phyloP scores from a whole-genome alignment of 35 echinoderm and acorn worm genomes.

The Lytechinus pictus region DNA sequence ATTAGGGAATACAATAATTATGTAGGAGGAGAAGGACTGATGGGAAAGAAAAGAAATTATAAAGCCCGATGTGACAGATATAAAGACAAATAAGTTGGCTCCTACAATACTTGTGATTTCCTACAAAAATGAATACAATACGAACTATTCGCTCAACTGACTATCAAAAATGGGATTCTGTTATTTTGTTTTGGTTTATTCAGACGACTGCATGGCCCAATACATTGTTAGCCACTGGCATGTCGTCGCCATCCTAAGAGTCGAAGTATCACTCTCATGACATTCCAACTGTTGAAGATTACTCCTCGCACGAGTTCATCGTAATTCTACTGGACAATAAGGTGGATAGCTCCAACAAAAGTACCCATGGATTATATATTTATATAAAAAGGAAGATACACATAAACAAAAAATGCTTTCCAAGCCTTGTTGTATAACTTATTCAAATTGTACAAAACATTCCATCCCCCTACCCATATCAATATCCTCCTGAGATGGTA shows the following conservation, averaged over 20 bases:
- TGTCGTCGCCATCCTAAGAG: conserved; percentile 15
- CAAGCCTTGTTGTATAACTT: conserved; percentile 3
- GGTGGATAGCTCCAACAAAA: conserved; percentile 14
- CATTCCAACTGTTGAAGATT: conserved; percentile 21
- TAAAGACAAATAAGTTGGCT: not conserved
- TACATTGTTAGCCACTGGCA: not conserved
- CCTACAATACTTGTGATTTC: not conserved
- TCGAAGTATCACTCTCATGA: not conserved
- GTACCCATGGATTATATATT: not conserved
- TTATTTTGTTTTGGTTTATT: conserved; percentile 28
- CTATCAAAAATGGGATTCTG: not conserved
- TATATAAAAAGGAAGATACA: not conserved
- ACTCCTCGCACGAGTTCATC: conserved; percentile 22
- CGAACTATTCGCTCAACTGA: conserved; percentile 13
- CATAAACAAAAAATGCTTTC: not conserved
- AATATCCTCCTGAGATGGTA: not conserved
- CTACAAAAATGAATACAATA: not conserved
- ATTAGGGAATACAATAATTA: not conserved
- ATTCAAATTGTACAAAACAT: not conserved
- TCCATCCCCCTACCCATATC: not conserved
- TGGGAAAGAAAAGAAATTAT: not conserved
- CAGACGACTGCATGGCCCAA: conserved; percentile 30
- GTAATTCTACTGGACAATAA: not conserved
- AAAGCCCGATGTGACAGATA: not conserved
- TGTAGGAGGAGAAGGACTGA: not conserved